A percentile compares a stretch with the other conserved stretches of the same genome.
These are phyloP conservation scores for Saguinus imperator DNA, from an alignment of 2,113 vertebrate genomes.

Conservation along the genomic window DNA sequence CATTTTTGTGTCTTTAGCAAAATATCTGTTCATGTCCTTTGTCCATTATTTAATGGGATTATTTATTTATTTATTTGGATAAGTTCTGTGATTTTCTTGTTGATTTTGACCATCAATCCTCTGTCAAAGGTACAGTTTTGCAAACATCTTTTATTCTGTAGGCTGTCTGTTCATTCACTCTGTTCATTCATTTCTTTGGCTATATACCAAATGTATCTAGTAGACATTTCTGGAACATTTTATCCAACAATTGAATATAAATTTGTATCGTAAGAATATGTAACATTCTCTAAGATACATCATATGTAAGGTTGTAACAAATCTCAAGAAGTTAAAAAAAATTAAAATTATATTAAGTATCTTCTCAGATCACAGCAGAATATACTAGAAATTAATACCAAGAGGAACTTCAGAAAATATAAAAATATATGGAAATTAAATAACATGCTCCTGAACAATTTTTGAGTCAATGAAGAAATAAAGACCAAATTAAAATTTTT, in stretches of 20 bases:
- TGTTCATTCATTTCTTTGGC: no score
- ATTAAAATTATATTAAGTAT: not conserved
- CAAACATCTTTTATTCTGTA: no score
- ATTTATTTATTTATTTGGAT: no score
- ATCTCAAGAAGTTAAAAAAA: not conserved
- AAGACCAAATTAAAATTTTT: not conserved
- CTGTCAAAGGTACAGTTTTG: no score
- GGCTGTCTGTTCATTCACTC: no score
- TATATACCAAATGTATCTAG: no score
- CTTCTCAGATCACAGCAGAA: not conserved
- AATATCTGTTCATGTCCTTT: no score
- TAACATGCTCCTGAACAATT: not conserved
- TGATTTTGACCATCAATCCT: no score
- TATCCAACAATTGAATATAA: not conserved
- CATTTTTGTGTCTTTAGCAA: no score
- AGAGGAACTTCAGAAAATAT: not conserved
- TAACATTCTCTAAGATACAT: not conserved
- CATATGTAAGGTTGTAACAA: not conserved
- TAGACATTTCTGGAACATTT: no score
- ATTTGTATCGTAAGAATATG: not conserved
- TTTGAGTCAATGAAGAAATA: not conserved
- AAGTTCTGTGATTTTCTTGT: no score
- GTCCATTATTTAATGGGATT: no score
- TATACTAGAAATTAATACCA: not conserved
- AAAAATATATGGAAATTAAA: not conserved